Evolutionary conservation across 1,140 invertebrate genomes (phyloP).

Genomic region (Muscidifurax raptorellus): DNA sequence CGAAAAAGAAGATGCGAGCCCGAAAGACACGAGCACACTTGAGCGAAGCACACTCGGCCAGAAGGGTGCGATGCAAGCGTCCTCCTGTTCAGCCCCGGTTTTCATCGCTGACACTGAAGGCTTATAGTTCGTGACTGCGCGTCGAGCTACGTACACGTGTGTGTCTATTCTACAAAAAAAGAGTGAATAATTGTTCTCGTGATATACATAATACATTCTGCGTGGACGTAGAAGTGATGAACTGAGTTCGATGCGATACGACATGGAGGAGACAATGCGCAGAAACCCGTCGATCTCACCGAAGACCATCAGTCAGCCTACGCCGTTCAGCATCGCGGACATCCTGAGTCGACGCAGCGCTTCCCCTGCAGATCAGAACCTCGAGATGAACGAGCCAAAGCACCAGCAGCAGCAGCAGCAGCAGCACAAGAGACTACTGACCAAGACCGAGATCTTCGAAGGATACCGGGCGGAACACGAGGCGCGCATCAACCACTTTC

Average conservation of each 20-base stretch:
- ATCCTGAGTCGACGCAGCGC: constrained; percentile 62
- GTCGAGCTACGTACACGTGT: not conserved
- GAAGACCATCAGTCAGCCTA: constrained; percentile 67
- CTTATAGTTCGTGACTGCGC: not conserved
- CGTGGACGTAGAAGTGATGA: not conserved
- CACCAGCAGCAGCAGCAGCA: not conserved
- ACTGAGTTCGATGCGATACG: not conserved
- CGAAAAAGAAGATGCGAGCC: constrained; percentile 57
- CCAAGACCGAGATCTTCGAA: not conserved
- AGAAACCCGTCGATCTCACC: constrained; percentile 62
- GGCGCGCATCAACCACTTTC: constrained; percentile 39
- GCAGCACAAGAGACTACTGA: not conserved
- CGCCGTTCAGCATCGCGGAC: constrained; percentile 73
- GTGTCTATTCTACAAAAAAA: no score
- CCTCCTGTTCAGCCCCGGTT: not conserved
- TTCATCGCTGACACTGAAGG: no score
- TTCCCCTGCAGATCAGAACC: not conserved
- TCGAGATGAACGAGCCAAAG: not conserved
- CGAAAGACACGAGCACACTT: constrained; percentile 68
- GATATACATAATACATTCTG: not conserved
- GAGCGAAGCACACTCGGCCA: constrained; percentile 71
- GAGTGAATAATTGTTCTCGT: not conserved
- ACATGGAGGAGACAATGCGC: constrained; percentile 57
- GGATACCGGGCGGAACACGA: not conserved
- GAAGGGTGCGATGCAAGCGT: constrained; percentile 58